These are phyloP conservation scores for Orchesella flavescens DNA, from an alignment of 2,888 invertebrate species.

Conservation along the genomic window DNA sequence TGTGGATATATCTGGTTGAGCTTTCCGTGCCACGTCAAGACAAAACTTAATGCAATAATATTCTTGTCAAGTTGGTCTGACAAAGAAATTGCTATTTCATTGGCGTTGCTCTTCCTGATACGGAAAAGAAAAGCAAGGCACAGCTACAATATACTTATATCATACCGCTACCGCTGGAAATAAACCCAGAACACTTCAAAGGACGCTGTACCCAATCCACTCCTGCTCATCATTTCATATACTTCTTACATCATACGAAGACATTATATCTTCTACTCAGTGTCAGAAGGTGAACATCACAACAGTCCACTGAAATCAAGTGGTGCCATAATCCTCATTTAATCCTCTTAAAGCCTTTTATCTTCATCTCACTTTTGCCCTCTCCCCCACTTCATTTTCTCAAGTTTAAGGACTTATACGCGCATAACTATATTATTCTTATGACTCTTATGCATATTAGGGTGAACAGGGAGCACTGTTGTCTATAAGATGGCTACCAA, in stretches of 20 bases:
- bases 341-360: conserved; percentile 69
- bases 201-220: not conserved
- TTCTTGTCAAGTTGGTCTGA: conserved; percentile 32
- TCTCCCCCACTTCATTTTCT: conserved; percentile 49
- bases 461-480: no score
- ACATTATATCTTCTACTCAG: conserved; percentile 21
- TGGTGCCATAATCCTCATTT: conserved; percentile 66
- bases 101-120: not conserved
- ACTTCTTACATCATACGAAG: not conserved
- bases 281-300: conserved; percentile 56
- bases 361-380: conserved; percentile 55
- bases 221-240: not conserved
- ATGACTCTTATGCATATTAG: no score
- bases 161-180: not conserved
- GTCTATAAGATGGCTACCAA: no score
- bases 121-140: no score
- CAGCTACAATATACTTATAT: not conserved
- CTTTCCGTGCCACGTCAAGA: not conserved
- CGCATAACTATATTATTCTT: not conserved
- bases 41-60: conserved; percentile 9
- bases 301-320: conserved; percentile 56
- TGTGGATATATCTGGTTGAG: no score
- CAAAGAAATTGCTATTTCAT: conserved; percentile 29
- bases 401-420: conserved; percentile 54
- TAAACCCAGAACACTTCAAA: conserved; percentile 26